Conservation (phyloP, 2,888 invertebrate genomes). For the Drosophila meridiana region DNA sequence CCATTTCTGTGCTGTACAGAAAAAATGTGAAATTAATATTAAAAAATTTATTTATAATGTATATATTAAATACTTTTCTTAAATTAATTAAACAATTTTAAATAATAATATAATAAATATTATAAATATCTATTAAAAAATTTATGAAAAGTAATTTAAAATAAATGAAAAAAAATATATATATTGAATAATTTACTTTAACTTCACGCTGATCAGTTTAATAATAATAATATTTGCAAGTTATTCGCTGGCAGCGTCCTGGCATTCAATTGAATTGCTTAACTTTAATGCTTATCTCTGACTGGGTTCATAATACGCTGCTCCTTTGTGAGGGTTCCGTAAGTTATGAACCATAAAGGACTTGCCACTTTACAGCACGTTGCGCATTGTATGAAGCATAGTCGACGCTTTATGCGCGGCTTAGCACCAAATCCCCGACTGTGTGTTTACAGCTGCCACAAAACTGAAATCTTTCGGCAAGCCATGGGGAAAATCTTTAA, state of each 20-base stretch:
- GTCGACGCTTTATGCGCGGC: slow-evolving; percentile 68
- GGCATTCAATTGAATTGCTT: slow-evolving; percentile 46
- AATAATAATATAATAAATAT: too few species aligned
- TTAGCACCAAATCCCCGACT: slow-evolving; percentile 64
- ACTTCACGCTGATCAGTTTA: slow-evolving; percentile 1
- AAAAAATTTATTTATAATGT: background rate
- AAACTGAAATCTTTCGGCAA: slow-evolving; percentile 54
- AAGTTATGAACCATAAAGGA: slow-evolving; percentile 60
- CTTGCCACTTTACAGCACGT: slow-evolving; percentile 52
- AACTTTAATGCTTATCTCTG: slow-evolving; percentile 42
- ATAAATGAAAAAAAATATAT: background rate
- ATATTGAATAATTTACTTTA: background rate
- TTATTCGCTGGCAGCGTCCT: background rate
- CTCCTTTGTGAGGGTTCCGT: slow-evolving; percentile 25
- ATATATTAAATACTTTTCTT: too few species aligned
- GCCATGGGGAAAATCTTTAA: slow-evolving; percentile 65
- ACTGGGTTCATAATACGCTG: slow-evolving; percentile 17
- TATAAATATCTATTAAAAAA: too few species aligned
- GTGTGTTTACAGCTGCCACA: slow-evolving; percentile 62
- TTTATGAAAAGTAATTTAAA: background rate
- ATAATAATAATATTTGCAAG: slow-evolving; percentile 6
- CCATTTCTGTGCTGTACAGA: background rate
- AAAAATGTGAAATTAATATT: background rate
- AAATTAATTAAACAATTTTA: too few species aligned
- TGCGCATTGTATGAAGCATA: slow-evolving; percentile 49